phyloP scores from a whole-genome alignment of 2,113 vertebrate species.

The Ceuthmochares aereus region DNA sequence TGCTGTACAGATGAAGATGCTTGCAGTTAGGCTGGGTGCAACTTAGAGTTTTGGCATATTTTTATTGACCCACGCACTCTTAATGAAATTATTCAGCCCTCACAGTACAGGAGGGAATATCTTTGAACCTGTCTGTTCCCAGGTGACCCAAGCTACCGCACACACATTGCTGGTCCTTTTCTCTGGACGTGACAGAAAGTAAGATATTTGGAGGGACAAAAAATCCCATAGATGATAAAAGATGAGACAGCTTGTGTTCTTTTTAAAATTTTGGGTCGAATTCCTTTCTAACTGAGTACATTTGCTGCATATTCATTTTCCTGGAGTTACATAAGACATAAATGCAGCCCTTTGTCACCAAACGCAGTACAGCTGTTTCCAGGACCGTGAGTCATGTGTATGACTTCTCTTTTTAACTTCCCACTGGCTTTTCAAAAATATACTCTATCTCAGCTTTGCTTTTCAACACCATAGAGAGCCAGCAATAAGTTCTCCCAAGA shows the following conservation, averaged over 20 bases:
- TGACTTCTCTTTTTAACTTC: conserved; percentile 57
- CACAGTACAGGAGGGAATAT: not conserved
- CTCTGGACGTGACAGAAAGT: not conserved
- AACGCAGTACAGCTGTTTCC: conserved; percentile 56
- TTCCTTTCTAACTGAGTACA: not conserved
- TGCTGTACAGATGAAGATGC: not conserved
- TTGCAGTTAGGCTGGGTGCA: not conserved
- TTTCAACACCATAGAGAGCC: not conserved
- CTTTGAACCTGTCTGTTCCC: not conserved
- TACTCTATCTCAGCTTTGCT: conserved; percentile 19
- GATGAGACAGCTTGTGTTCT: not conserved
- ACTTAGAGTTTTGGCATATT: not conserved
- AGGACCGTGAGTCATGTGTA: conserved; percentile 21
- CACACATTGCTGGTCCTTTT: not conserved
- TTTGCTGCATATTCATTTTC: conserved; percentile 17
- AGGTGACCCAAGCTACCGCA: not conserved
- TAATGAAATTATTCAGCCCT: not conserved
- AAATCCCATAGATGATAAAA: not conserved
- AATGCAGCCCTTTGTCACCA: conserved; percentile 37
- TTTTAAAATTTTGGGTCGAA: not conserved
- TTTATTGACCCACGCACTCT: not conserved
- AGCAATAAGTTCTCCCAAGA: not conserved
- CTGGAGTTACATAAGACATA: conserved; percentile 22
- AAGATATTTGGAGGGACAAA: not conserved
- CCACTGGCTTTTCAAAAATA: conserved; percentile 59